Conservation (phyloP, 2,888 invertebrate genomes). For the Drosophila cracens region DNA sequence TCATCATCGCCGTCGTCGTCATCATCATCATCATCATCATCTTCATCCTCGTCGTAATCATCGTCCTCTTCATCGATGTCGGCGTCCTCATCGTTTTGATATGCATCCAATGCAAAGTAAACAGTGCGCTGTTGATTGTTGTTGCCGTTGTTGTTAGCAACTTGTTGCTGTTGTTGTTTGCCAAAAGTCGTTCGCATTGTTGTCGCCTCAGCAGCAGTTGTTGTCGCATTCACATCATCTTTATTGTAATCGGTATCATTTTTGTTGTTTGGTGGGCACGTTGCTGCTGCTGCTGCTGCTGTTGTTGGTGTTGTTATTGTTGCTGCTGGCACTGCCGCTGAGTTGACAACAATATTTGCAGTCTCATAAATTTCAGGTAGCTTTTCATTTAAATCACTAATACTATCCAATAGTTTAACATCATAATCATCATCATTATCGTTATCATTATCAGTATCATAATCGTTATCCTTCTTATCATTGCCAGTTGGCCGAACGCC, state of each 20-base stretch:
- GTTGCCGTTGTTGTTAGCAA: conserved; percentile 18
- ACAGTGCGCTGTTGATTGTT: conserved; percentile 69
- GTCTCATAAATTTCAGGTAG: conserved; percentile 85
- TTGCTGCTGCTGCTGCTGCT: conserved; percentile 53
- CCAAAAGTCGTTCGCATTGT: conserved; percentile 82
- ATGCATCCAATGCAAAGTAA: conserved; percentile 73
- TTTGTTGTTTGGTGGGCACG: conserved; percentile 79
- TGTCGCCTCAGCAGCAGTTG: conserved; percentile 67
- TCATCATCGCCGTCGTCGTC: conserved; percentile 64
- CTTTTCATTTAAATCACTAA: conserved; percentile 85
- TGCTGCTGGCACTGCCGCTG: conserved; percentile 69
- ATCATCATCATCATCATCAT: conserved; percentile 53
- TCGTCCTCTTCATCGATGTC: conserved; percentile 64
- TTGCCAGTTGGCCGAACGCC: conserved; percentile 43
- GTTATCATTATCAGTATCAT: conserved; percentile 36
- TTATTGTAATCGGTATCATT: conserved; percentile 46
- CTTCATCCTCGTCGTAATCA: conserved; percentile 57
- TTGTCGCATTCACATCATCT: conserved; percentile 50
- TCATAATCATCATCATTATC: conserved; percentile 44
- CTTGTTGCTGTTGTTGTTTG: conserved; percentile 53
- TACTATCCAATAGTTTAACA: conserved; percentile 84
- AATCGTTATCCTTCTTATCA: conserved; percentile 58
- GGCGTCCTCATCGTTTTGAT: conserved; percentile 74
- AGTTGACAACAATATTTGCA: conserved; percentile 82
- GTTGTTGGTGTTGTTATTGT: conserved; percentile 39